Percentiles rank a stretch among this genome's conserved stretches.
Evolutionary conservation across 2,113 vertebrate genomes (phyloP).

Genomic region (Lota lota): DNA sequence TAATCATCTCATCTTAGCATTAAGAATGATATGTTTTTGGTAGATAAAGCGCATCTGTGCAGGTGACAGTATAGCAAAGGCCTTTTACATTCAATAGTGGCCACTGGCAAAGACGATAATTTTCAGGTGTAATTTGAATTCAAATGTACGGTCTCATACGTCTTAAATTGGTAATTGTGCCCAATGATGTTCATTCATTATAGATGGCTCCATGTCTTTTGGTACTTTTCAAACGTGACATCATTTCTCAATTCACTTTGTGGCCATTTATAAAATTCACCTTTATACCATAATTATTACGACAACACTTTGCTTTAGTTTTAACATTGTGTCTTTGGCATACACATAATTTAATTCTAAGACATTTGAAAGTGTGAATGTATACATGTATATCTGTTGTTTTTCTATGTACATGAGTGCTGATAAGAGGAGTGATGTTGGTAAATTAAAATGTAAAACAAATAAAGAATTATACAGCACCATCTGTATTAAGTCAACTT

Average conservation of each 20-base stretch:
- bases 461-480: neutral
- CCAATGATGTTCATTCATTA: too few species aligned
- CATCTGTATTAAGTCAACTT: too few species aligned
- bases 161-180: too few species aligned
- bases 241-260: neutral
- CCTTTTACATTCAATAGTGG: too few species aligned
- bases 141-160: too few species aligned
- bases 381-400: conserved; percentile 11
- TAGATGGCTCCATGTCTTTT: too few species aligned
- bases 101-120: too few species aligned
- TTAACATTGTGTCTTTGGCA: conserved; percentile 7
- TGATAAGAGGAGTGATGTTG: conserved; percentile 35
- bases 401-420: conserved; percentile 25
- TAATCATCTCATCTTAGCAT: too few species aligned
- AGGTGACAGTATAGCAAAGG: too few species aligned
- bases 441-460: neutral
- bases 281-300: conserved; percentile 23
- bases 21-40: too few species aligned
- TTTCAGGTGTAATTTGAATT: too few species aligned
- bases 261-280: conserved; percentile 14
- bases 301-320: conserved; percentile 14
- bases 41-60: too few species aligned
- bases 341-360: conserved; percentile 2
- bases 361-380: neutral
- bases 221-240: neutral